Conservation (phyloP, 1,140 invertebrate species). For the Achatina immaculata region DNA sequence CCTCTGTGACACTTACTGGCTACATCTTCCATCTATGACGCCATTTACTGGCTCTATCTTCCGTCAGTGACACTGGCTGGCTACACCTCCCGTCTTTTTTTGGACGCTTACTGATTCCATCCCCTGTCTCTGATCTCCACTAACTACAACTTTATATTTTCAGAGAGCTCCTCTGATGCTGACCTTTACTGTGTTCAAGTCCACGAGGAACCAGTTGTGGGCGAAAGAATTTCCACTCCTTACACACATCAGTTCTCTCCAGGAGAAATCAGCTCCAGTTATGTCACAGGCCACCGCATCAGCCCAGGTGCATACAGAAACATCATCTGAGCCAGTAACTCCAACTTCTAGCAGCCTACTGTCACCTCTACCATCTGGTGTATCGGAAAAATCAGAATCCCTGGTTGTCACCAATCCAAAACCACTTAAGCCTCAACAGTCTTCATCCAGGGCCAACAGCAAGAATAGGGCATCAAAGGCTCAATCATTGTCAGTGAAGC, state of each 20-base stretch:
- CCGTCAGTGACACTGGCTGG: too few relatives aligned
- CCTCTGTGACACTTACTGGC: too few relatives aligned
- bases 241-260: neutral
- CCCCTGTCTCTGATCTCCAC: neutral
- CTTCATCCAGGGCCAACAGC: neutral
- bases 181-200: slow-evolving; percentile 26
- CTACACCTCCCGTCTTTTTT: too few relatives aligned
- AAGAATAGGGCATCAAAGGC: neutral
- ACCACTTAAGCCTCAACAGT: neutral
- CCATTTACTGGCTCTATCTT: too few relatives aligned
- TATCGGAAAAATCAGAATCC: too few relatives aligned
- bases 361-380: too few relatives aligned
- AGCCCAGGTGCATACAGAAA: neutral
- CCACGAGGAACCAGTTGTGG: neutral
- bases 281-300: neutral
- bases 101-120: too few relatives aligned
- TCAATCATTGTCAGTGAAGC: neutral
- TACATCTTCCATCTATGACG: too few relatives aligned
- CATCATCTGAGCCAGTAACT: neutral
- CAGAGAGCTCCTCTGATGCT: slow-evolving; percentile 23
- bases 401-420: too few relatives aligned
- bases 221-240: neutral
- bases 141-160: neutral
- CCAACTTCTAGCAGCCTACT: neutral
- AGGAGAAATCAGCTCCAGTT: neutral